Evolutionary conservation across 2,888 invertebrate genomes (phyloP), one percentile per base, ranked within the genome.

Genomic region (Dastarcus helophoroides): DNA sequence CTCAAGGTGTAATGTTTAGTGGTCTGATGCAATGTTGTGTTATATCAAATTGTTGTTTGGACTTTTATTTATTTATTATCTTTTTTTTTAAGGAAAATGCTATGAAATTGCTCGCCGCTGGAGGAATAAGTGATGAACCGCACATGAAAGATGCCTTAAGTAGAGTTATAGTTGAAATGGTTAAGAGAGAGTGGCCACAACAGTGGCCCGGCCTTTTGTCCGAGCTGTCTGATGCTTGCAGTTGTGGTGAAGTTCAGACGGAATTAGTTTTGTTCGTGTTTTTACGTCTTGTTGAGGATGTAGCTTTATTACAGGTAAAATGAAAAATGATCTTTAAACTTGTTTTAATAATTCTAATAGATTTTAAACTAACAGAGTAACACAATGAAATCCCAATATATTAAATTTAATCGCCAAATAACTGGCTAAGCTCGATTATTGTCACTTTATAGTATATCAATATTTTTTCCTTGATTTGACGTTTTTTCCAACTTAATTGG

Each of bases 101-200:
- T n/a, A 86, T 86, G 80, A 84, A 84, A 53, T 65, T 86, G 19
- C 61, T 88, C 4, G 67, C 71, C 35, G 73, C 79, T 54, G 82
- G 88, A 35, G 84, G 84, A 7, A 77, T 84, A 12, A 71, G 80
- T 26, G 73, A 74, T 38, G 76, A 76, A 42, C 73, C 75, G 7
- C 85, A 85, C 50, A 71, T 88, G 45, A 86, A 88, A 58, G 85
- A 88, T 57, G 88, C 83, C 2, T 58, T 86, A 3, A 83, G 90
- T 8, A 71, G 91, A 26, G 82, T 93, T n/a, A 77, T 94, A 31
- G 94, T 95, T 0, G 94, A 95, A 64, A 90, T 95, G 79, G 83
- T 90, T 31, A 94, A 94, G 54, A 69, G 94, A 6, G 94, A 94
- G 57, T 95, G 94, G 95, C 95, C 95, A 0, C 94, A 94, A 54